Conservation (phyloP, 1,140 invertebrate species). For the Doryteuthis pealeii region DNA sequence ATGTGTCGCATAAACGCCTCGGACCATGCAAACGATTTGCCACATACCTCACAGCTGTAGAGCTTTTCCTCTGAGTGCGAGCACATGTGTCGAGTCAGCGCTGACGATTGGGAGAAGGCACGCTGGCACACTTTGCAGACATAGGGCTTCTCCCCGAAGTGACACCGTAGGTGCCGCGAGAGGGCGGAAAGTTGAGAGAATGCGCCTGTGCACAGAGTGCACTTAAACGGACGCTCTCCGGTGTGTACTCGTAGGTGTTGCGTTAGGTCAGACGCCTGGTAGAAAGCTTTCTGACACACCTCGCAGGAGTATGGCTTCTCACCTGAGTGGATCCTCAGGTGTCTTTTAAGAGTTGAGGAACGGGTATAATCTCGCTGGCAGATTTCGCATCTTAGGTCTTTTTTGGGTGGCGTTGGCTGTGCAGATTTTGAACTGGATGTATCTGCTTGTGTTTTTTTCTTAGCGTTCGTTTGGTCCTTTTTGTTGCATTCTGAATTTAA, state of each 20-base stretch:
- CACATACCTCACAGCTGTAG: constrained; percentile 24
- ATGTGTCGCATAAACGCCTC: constrained; percentile 23
- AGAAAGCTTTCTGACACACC: not conserved
- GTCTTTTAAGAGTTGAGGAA: not conserved
- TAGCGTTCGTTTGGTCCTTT: too few relatives aligned
- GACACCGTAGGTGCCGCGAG: not conserved
- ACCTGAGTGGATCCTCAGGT: not conserved
- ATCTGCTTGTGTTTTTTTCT: too few relatives aligned
- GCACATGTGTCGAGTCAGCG: not conserved
- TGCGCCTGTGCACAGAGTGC: not conserved
- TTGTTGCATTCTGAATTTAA: too few relatives aligned
- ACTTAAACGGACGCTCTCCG: not conserved
- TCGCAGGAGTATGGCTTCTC: not conserved
- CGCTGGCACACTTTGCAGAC: not conserved
- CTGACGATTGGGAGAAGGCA: not conserved
- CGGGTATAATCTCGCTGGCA: not conserved
- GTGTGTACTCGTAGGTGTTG: not conserved
- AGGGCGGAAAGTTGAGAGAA: constrained; percentile 1
- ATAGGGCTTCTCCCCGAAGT: not conserved
- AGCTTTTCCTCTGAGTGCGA: constrained; percentile 25
- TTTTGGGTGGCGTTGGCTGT: too few relatives aligned
- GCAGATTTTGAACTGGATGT: too few relatives aligned
- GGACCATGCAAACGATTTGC: constrained; percentile 75
- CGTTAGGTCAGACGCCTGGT: not conserved
- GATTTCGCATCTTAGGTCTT: too few relatives aligned